Base-by-base conservation (phyloP, 2,888 invertebrate genomes). In the Myopa testacea region DNA sequence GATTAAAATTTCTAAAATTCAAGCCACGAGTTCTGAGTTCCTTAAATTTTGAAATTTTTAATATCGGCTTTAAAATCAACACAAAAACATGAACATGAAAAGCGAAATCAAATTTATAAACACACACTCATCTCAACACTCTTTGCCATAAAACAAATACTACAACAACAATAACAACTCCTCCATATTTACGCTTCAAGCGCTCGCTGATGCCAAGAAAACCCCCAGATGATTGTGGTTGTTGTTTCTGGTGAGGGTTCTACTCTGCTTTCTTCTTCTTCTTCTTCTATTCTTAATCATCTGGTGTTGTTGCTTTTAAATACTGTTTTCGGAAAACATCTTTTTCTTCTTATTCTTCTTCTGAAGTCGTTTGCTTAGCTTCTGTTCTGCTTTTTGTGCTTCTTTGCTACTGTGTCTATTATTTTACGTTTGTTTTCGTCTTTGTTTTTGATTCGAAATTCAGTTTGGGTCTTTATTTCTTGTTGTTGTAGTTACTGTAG, bases 141-240 rank as follows among this genome's bases (percentile, higher is more conserved):
- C 69, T 58, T 67, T 12, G 7, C 26, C 55, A 14, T 34, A 40
- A 55, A 50, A 68, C 37, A 75, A 52, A 68, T 55, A 55, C 19
- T 34, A 34, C 62, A 62, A 34, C 26, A 37, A 26, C 12, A 63
- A 37, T 14, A 63, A 14, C 63, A 5, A 37, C 37, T 26, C 26
- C 26, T 26, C 26, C 26, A 26, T 26, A 26, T 26, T 26, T 26
- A 26, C 26, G 26, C 26, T 26, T 26, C 26, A 26, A 1, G 26
- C 1, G 26, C 26, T 26, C 26, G 26, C 26, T 1, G 26, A 26
- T 26, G 26, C n/a, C n/a, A 2, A 26, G 2, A 26, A 26, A 26
- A 26, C 26, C 26, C 1, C 2, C 26, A 26, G 37, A 63, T 55
- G 19, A 37, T 72, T 60, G 55, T 60, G 38, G 38, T 37, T 72